Base-by-base conservation (phyloP, 2,888 invertebrate species). In the Diloba caeruleocephala region DNA sequence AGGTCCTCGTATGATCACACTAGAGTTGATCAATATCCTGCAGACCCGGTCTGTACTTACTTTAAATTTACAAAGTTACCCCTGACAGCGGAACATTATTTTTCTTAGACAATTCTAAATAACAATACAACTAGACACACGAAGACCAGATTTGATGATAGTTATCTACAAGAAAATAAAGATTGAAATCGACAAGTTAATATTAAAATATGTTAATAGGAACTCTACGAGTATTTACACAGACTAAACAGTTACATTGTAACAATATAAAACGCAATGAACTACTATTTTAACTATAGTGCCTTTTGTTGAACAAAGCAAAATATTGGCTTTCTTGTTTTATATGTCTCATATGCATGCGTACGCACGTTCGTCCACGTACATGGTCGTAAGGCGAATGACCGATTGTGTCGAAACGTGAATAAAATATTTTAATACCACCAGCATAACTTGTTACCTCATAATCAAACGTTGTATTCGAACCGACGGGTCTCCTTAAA, bases 371-470 rank as follows among this genome's bases (percentile, higher is more conserved):
- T 71, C 48, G 3, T 31, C 54, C 45, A 38, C 64, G 54, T 48
- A 62, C 56, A 62, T 62, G 70, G 75, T 64, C 71, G 60, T 68
- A 72, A 75, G 82, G 84, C 78, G 78, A 86, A 82, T 83, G 87
- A 83, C 85, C 87, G 85, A 86, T 86, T 85, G 85, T 78, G 74
- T 74, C 67, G 65, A 72, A 74, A 85, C 86, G 87, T 87, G 86
- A 72, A 75, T 82, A 76, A 78, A 78, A 83, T 82, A 76, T 59
- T 74, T 68, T 73, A 80, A 74, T 65, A 62, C 51, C 34, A 28
- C 76, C 72, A 78, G 42, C 45, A 5, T 64, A 68, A 68, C 38
- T 37, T 57, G 68, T 74, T 46, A 71, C 61, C 29, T 41, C 23
- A 50, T 14, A 26, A 8, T 62, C 45, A 55, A 67, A 34, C 0